phyloP scores from a whole-genome alignment of 1,140 invertebrate genomes.

The Sitophilus oryzae region DNA sequence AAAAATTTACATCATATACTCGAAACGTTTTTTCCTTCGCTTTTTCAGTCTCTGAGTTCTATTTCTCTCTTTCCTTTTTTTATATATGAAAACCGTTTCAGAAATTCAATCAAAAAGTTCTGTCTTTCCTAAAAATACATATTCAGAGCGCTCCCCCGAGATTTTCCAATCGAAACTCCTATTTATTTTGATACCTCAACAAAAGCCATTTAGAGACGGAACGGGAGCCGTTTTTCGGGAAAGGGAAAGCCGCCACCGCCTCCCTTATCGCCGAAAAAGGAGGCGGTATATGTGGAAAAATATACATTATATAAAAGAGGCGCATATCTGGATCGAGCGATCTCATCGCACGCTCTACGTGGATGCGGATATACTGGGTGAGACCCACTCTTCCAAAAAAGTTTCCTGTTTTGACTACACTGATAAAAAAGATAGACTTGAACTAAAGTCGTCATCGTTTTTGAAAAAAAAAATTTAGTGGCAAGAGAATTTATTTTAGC shows the following conservation, averaged over 20 bases:
- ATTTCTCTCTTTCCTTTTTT: background rate
- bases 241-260: too few relatives aligned
- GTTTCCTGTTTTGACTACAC: too few relatives aligned
- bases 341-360: slow-evolving; percentile 22
- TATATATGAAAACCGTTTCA: slow-evolving; percentile 5
- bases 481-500: too few relatives aligned
- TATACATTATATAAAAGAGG: slow-evolving; percentile 29
- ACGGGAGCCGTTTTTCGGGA: slow-evolving; percentile 18
- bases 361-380: too few relatives aligned
- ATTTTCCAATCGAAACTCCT: slow-evolving; percentile 27
- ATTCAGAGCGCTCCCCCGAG: slow-evolving; percentile 22
- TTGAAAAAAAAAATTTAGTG: too few relatives aligned
- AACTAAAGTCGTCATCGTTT: too few relatives aligned
- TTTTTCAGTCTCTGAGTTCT: background rate
- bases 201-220: slow-evolving; percentile 28
- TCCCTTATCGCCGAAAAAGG: slow-evolving; percentile 22
- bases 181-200: slow-evolving; percentile 30
- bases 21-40: too few relatives aligned
- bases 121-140: slow-evolving; percentile 23
- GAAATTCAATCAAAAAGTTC: slow-evolving; percentile 27
- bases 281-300: slow-evolving; percentile 28
- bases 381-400: too few relatives aligned
- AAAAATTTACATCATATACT: too few relatives aligned
- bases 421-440: too few relatives aligned
- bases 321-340: slow-evolving; percentile 28